A percentile compares a stretch with the other conserved stretches of the same genome.
Conservation (phyloP, 2,797 vertebrate genomes). For the Synaphobranchus kaupii region DNA sequence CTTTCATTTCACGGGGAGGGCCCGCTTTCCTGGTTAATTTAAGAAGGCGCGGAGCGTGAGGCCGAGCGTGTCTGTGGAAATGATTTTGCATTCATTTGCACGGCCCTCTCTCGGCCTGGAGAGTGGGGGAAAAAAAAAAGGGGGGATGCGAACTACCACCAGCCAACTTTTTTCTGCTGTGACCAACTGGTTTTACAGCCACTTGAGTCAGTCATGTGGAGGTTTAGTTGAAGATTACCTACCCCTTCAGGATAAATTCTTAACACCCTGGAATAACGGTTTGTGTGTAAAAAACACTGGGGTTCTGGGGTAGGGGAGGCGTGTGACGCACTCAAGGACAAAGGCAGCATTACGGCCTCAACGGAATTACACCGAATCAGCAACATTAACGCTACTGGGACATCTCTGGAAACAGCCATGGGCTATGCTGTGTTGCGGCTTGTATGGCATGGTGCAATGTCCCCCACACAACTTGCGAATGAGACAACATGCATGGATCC, state of each 20-base stretch:
- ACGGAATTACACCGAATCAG: neutral
- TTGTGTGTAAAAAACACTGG: constrained; percentile 19
- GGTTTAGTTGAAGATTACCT: neutral
- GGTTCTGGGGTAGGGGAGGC: neutral
- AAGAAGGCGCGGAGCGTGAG: neutral
- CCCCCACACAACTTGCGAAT: neutral
- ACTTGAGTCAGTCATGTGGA: neutral
- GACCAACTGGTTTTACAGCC: neutral
- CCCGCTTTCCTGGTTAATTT: neutral
- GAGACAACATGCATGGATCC: neutral
- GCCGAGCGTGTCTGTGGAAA: neutral
- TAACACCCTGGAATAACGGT: neutral
- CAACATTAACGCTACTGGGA: neutral
- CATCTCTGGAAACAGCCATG: constrained; percentile 23
- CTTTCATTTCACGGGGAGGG: neutral
- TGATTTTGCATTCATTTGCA: neutral
- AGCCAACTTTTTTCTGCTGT: neutral
- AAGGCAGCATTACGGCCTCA: neutral
- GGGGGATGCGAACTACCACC: neutral
- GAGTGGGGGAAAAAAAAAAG: neutral
- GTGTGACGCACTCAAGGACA: neutral
- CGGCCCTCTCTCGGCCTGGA: neutral
- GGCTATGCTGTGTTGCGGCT: constrained; percentile 60
- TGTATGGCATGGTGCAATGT: constrained; percentile 54
- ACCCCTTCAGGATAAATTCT: neutral